Percentiles rank a stretch among this genome's conserved stretches.
phyloP scores from a whole-genome alignment of 2,797 vertebrate species.

The Sardinella longiceps region DNA sequence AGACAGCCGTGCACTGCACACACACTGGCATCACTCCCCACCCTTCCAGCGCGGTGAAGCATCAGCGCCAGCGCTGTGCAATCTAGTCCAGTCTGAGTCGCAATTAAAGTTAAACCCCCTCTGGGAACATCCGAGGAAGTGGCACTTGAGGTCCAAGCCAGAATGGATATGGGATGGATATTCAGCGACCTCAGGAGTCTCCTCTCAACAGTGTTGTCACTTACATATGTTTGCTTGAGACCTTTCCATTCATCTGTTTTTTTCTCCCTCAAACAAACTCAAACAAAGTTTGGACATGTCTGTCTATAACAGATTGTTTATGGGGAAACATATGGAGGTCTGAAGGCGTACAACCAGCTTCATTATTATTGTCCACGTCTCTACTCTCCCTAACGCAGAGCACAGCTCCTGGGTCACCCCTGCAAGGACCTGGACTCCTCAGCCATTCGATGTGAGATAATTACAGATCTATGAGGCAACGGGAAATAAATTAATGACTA shows the following conservation, averaged over 20 bases:
- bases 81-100: neutral
- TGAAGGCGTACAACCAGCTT: neutral
- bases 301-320: neutral
- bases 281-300: neutral
- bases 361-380: constrained; percentile 13
- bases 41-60: neutral
- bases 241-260: neutral
- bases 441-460: constrained; percentile 54
- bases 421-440: constrained; percentile 28
- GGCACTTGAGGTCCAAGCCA: constrained; percentile 11
- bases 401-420: constrained; percentile 28
- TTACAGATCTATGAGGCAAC: constrained; percentile 53
- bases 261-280: neutral
- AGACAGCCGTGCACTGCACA: neutral
- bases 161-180: neutral
- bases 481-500: constrained; percentile 53
- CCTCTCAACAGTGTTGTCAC: neutral
- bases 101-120: constrained; percentile 1
- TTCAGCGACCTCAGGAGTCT: neutral
- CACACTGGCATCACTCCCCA: neutral
- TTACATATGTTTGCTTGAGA: neutral
- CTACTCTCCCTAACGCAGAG: neutral
- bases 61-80: neutral
- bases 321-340: neutral
- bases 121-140: neutral